Base-by-base conservation (phyloP, 2,797 vertebrate species). In the Hapalemur alaotrensis region DNA sequence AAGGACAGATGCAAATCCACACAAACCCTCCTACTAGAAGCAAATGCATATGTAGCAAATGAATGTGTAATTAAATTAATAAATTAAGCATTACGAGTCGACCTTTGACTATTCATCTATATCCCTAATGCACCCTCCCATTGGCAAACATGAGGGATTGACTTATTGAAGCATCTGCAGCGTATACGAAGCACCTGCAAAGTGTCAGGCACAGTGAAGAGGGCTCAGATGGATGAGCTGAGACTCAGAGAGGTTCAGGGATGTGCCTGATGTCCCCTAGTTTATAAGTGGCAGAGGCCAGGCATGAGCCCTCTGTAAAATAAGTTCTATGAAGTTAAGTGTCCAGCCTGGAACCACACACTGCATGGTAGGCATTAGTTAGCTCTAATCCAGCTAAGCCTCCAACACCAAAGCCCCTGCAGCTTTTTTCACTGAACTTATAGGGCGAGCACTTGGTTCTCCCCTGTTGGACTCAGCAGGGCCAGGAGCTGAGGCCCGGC, bases 31-130 rank as follows among this genome's bases (percentile, higher is more conserved):
- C 92, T 69, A n/a, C 69, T 14, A 65, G 46, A 78, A 89, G 72
- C 50, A 61, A 81, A 81, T 20, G 78, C 61, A n/a, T n/a, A 54
- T 73, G 48, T 43, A n/a, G 57, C 23, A 35, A 93, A 79, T 4
- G 35, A 30, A 38, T 73, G 61, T 38, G 35, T 69, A 81, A 73
- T 43, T n/a, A 52, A 81, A 87, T 96, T 95, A 94, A 95, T 93
- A 81, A 91, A 54, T 76, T 61, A 95, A 69, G 38, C 61, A 86
- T 78, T 67, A 15, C 43, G 81, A n/a, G n/a, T 82, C 18, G 0
- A 65, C 84, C 67, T 88, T 69, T 61, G 83, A 46, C 89, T 94
- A 28, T 32, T 67, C 87, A 43, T 87, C 59, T 76, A 1, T 48
- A n/a, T 73, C 57, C 63, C 61, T 75, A 6, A 41, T 17, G 35